Percentiles rank a stretch among this genome's conserved stretches.
Evolutionary conservation across 2,113 vertebrate genomes (phyloP).

Genomic region (Scatophagus argus): DNA sequence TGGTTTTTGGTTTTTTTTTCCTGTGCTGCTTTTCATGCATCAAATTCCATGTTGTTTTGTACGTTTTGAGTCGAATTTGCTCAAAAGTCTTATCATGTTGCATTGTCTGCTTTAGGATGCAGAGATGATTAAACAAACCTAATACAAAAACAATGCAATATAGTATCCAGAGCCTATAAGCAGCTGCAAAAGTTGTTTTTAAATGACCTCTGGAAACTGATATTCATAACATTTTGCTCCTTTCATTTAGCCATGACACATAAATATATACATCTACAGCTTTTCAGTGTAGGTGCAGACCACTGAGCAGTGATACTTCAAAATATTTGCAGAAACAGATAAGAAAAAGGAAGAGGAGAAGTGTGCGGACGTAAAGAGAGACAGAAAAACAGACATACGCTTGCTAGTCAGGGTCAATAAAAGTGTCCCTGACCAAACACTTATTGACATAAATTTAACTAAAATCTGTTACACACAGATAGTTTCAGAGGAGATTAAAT

Average conservation of each 20-base stretch:
- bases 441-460: background rate
- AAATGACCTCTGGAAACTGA: background rate
- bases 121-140: background rate
- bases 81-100: slow-evolving; percentile 2
- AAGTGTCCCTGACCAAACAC: background rate
- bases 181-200: background rate
- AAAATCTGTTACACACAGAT: background rate
- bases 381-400: background rate
- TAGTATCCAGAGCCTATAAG: background rate
- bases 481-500: slow-evolving; percentile 1
- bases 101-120: background rate
- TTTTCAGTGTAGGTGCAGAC: background rate
- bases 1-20: background rate
- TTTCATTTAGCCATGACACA: background rate
- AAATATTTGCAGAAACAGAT: background rate
- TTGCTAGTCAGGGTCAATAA: background rate
- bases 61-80: background rate
- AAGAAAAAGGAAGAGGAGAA: background rate
- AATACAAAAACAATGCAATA: background rate
- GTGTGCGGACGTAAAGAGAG: background rate
- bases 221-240: background rate
- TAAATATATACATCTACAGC: too few species aligned
- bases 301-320: background rate
- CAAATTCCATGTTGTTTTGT: background rate
- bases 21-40: slow-evolving; percentile 14